Percentiles rank a stretch among this genome's conserved stretches.
Conservation (phyloP, 2,113 vertebrate species). For the Rhabdornis inornatus region DNA sequence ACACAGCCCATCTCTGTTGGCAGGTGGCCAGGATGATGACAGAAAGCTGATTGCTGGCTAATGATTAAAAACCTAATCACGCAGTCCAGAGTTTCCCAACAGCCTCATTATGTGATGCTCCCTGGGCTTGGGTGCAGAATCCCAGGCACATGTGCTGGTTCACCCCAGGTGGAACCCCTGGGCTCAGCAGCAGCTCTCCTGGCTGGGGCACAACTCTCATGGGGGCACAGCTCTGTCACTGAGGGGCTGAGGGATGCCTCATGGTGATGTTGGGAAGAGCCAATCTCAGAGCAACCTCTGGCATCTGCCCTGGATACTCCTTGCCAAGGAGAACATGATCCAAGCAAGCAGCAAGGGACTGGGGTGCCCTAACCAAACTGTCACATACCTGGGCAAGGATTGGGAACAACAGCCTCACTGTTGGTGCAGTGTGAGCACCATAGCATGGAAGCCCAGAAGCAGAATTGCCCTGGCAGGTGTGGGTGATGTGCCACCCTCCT, state of each 20-base stretch:
- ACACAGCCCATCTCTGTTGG: background rate
- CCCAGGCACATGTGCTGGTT: rapidly evolving
- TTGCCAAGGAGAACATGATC: rapidly evolving
- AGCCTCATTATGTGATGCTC: background rate
- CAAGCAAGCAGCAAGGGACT: background rate
- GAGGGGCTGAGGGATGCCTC: background rate
- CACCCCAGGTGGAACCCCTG: rapidly evolving
- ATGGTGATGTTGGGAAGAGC: background rate
- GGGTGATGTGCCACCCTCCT: background rate
- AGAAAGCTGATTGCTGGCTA: background rate
- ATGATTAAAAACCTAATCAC: constrained; percentile 22
- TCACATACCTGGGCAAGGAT: background rate
- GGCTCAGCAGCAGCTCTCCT: background rate
- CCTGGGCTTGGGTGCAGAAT: background rate
- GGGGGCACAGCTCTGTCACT: background rate
- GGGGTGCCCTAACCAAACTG: background rate
- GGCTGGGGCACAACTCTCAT: background rate
- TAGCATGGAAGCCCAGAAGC: rapidly evolving
- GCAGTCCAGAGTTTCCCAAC: constrained; percentile 4
- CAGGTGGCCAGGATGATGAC: background rate
- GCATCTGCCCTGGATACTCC: rapidly evolving
- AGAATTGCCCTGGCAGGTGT: background rate
- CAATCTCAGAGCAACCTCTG: background rate
- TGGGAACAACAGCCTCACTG: background rate
- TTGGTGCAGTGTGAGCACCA: rapidly evolving